Evolutionary conservation across 1,140 invertebrate genomes (phyloP).

Genomic region (Drosophila setifemur): DNA sequence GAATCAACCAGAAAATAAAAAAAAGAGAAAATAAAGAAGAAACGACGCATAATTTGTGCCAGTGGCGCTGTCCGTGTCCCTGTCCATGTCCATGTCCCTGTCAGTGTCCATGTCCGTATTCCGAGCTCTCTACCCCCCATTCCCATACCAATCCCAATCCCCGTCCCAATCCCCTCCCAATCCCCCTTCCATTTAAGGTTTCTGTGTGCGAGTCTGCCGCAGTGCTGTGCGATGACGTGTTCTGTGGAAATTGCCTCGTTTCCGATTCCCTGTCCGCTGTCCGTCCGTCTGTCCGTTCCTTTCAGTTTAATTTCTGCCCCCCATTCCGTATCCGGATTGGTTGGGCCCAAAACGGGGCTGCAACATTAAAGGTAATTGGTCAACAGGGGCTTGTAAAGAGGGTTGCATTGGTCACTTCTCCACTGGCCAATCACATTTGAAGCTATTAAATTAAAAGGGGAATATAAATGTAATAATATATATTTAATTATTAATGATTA

Average conservation of each 20-base stretch:
- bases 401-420: neutral
- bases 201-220: slow-evolving; percentile 53
- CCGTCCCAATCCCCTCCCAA: slow-evolving; percentile 8
- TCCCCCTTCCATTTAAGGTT: neutral
- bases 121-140: neutral
- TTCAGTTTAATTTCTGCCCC: neutral
- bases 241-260: slow-evolving; percentile 55
- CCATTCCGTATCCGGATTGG: slow-evolving; percentile 15
- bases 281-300: neutral
- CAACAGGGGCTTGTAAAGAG: neutral
- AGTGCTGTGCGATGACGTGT: slow-evolving; percentile 71
- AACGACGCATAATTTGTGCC: slow-evolving; percentile 80
- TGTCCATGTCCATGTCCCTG: slow-evolving; percentile 27
- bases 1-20: neutral
- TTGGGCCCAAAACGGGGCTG: slow-evolving; percentile 11
- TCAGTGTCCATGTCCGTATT: slow-evolving; percentile 27
- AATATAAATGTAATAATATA: too few species aligned
- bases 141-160: neutral
- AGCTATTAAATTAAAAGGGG: too few species aligned
- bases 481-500: neutral
- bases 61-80: slow-evolving; percentile 55
- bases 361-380: neutral
- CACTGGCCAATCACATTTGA: too few species aligned
- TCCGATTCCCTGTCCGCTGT: slow-evolving; percentile 5
- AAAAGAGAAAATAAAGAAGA: slow-evolving; percentile 8